phyloP scores from a whole-genome alignment of 2,888 invertebrate genomes.

The Plusia festucae region DNA sequence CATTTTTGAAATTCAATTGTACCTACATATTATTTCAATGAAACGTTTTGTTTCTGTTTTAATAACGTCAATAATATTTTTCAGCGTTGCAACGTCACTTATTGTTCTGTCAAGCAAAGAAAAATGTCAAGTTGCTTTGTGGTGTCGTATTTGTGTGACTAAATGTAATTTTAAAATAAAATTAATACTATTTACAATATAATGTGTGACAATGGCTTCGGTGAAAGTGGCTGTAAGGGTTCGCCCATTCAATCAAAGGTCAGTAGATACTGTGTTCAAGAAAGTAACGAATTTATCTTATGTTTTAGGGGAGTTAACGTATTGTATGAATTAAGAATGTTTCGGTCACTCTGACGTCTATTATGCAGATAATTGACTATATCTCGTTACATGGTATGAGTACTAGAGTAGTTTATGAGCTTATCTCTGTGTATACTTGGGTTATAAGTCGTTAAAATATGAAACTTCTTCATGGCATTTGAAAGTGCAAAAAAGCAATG shows the following conservation, averaged over 20 bases:
- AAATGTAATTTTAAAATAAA: slow-evolving; percentile 77
- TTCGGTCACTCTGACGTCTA: slow-evolving; percentile 63
- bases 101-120: slow-evolving; percentile 59
- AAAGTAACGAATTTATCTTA: slow-evolving; percentile 48
- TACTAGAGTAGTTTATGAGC: slow-evolving; percentile 30
- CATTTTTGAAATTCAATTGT: too few species aligned
- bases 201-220: slow-evolving; percentile 94
- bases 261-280: slow-evolving; percentile 60
- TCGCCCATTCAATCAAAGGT: slow-evolving; percentile 97
- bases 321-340: slow-evolving; percentile 59
- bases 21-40: too few species aligned
- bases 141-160: slow-evolving; percentile 78
- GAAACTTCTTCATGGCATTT: slow-evolving; percentile 65
- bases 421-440: slow-evolving; percentile 28
- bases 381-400: slow-evolving; percentile 55
- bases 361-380: slow-evolving; percentile 59
- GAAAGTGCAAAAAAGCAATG: slow-evolving; percentile 85
- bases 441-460: slow-evolving; percentile 25
- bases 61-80: slow-evolving; percentile 41
- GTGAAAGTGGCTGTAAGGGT: slow-evolving; percentile 97
- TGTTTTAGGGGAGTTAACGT: slow-evolving; percentile 66
- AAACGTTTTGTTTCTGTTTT: not conserved
- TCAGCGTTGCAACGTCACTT: slow-evolving; percentile 48
- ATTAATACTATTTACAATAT: slow-evolving; percentile 78
- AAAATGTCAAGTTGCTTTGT: slow-evolving; percentile 78